Percentiles rank a stretch among this genome's conserved stretches.
Evolutionary conservation across 2,888 invertebrate genomes (phyloP).

Genomic region (Hemithea aestivaria): DNA sequence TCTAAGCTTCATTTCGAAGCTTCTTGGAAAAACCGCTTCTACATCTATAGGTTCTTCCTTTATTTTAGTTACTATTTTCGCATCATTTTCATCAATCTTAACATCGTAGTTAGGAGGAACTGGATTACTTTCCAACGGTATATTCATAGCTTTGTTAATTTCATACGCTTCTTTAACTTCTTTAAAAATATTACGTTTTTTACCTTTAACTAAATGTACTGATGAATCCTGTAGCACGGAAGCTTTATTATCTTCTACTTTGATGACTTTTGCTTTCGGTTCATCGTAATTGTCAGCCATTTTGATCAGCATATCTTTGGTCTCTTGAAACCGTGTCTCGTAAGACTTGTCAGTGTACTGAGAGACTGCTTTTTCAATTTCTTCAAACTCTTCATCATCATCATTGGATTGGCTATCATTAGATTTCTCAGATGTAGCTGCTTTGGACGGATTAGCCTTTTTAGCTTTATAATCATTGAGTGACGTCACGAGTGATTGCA

Average conservation of each 20-base stretch:
- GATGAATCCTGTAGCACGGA: constrained; percentile 57
- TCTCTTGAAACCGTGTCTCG: constrained; percentile 64
- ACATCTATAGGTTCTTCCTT: constrained; percentile 28
- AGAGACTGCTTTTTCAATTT: constrained; percentile 61
- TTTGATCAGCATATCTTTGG: constrained; percentile 59
- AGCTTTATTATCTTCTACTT: constrained; percentile 32
- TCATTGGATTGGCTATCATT: constrained; percentile 30
- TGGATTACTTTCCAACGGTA: constrained; percentile 53
- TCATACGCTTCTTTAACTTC: constrained; percentile 57
- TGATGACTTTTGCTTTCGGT: constrained; percentile 26
- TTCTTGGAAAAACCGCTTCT: constrained; percentile 46
- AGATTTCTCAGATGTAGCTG: constrained; percentile 18
- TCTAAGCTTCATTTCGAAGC: constrained; percentile 50
- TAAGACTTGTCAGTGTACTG: constrained; percentile 65
- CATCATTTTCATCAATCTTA: constrained; percentile 27
- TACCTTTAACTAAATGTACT: constrained; percentile 44
- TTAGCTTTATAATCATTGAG: constrained; percentile 43
- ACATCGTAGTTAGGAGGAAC: constrained; percentile 40
- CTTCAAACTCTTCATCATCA: constrained; percentile 54
- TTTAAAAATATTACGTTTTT: constrained; percentile 43
- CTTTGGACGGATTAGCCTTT: constrained; percentile 17
- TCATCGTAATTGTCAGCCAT: constrained; percentile 60
- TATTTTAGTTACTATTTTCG: constrained; percentile 17
- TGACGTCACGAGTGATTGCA: constrained; percentile 53
- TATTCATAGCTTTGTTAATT: constrained; percentile 61